These are phyloP conservation scores for Hapalemur alaotrensis DNA, from an alignment of 2,797 vertebrate genomes.

Conservation along the genomic window DNA sequence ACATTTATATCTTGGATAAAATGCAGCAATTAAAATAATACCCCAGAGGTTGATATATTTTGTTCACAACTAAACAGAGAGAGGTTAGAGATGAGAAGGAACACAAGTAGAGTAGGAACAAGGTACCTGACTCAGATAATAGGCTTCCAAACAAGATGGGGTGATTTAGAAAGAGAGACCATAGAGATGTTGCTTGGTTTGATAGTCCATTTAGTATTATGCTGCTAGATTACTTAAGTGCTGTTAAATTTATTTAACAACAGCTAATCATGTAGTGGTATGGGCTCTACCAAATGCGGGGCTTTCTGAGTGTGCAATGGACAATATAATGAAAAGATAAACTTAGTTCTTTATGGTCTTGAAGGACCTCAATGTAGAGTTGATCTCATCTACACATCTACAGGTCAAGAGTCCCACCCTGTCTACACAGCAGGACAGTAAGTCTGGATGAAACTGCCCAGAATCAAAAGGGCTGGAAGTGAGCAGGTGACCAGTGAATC, in stretches of 20 bases:
- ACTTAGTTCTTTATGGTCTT: background rate
- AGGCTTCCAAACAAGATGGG: background rate
- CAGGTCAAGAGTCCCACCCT: background rate
- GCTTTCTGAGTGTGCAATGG: background rate
- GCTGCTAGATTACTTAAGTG: background rate
- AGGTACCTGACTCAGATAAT: background rate
- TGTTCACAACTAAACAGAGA: conserved; percentile 15
- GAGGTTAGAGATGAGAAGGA: background rate
- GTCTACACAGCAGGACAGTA: background rate
- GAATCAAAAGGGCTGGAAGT: background rate
- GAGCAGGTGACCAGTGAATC: background rate
- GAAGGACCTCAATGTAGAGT: background rate
- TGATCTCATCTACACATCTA: background rate
- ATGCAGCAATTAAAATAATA: conserved; percentile 60
- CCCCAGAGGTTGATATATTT: conserved; percentile 41
- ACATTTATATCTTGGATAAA: conserved; percentile 49
- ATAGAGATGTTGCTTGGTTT: background rate
- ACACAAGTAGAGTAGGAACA: background rate
- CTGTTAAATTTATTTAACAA: background rate
- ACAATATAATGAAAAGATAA: background rate
- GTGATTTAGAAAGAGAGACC: background rate
- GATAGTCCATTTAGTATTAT: background rate
- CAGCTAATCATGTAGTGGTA: background rate
- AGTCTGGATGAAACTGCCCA: background rate
- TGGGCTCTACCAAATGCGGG: background rate